Base-by-base conservation (phyloP, 2,888 invertebrate species). In the Lamproptera curius region DNA sequence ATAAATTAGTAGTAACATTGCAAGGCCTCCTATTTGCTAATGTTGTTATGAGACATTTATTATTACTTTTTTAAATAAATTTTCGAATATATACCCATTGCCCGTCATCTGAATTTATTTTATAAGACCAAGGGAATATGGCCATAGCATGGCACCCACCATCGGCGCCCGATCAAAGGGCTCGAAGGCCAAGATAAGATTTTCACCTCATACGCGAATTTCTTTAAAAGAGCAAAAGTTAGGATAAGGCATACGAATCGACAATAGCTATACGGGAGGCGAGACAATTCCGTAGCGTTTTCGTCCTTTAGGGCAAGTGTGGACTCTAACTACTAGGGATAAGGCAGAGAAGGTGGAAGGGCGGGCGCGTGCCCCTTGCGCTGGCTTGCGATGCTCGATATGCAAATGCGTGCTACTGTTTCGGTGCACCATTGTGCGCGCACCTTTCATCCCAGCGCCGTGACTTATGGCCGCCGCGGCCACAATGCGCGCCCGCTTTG, bases 401-500 rank as follows among this genome's bases (percentile, higher is more conserved):
- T 82, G 83, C 79, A 68, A 82, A 82, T 82, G 53, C 41, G 58
- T 59, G 80, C 79, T 77, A 70, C 81, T 73, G 82, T 74, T 76
- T 75, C 72, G 76, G 75, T 73, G 72, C 67, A 70, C 78, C 64
- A 76, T 76, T 76, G 79, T 76, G 65, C 59, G 59, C 55, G 61
- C 67, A 20, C 20, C 55, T 57, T 59, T 63, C 59, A 53, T 58
- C 57, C 53, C 46, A 46, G 33, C 39, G 39, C 41, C 52, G 76
- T 78, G 76, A 77, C 77, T 77, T 77, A 77, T 77, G 77, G 76
- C 64, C 63, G 59, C 64, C 59, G 56, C 39, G 46, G 43, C 52
- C 61, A 61, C 65, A 63, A 66, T 63, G 62, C 56, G 4, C 4
- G 58, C 61, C 62, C 62, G 59, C 52, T 63, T 64, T 63, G 62